A percentile compares a stretch with the other conserved stretches of the same genome.
Evolutionary conservation across 2,113 vertebrate species (phyloP).

Genomic region (mouse (Mus musculus)): DNA sequence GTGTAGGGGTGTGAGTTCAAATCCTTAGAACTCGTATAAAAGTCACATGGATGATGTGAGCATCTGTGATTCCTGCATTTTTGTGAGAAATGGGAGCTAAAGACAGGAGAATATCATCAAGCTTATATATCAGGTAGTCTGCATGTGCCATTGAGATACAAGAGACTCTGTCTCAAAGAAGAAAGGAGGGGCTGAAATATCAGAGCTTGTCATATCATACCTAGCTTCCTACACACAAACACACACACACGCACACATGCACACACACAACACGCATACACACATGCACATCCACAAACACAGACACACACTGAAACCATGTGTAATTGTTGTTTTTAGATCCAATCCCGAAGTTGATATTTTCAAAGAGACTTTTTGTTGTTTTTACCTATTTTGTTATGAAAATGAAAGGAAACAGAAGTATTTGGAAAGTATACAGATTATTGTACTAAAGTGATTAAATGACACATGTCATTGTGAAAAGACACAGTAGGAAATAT

Average conservation of each 20-base stretch:
- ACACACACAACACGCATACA: background rate
- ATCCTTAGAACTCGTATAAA: background rate
- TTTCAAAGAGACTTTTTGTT: background rate
- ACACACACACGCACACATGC: background rate
- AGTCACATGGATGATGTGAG: background rate
- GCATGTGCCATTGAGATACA: no score
- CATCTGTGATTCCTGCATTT: background rate
- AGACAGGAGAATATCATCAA: background rate
- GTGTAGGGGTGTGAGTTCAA: background rate
- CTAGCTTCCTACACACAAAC: background rate
- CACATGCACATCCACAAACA: background rate
- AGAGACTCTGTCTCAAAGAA: background rate
- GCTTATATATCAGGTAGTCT: background rate
- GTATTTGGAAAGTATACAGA: background rate
- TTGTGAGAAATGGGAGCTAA: background rate
- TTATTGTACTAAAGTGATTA: background rate
- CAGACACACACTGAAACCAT: background rate
- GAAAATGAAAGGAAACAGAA: background rate
- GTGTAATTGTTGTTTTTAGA: background rate
- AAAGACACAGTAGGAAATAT: background rate
- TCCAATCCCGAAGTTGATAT: background rate
- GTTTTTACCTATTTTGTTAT: background rate
- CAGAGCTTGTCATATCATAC: background rate
- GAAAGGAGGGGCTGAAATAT: background rate
- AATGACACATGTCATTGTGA: background rate